Conservation (phyloP, 35 echinoderm and acorn worm genomes). For the Lytechinus variegatus region DNA sequence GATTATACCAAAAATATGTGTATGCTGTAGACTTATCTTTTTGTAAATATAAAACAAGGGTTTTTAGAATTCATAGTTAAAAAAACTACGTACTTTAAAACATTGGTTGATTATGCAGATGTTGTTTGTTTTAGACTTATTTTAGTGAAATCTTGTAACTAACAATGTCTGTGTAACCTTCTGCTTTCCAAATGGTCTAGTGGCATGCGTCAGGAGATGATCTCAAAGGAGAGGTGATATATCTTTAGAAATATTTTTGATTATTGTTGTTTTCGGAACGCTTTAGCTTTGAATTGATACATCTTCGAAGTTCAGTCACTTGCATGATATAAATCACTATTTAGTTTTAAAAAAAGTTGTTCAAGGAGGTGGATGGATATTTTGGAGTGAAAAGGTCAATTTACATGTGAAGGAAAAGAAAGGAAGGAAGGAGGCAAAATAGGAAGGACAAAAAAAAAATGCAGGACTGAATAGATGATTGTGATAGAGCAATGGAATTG, state of each 20-base stretch:
- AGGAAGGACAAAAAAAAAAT: neutral
- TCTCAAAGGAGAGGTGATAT: conserved; percentile 31
- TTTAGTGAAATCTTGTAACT: neutral
- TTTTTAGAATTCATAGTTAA: too few relatives aligned
- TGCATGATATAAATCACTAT: neutral
- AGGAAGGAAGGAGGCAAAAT: neutral
- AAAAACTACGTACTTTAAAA: too few relatives aligned
- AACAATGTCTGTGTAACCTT: neutral
- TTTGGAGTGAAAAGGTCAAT: neutral
- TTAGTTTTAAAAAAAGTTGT: neutral
- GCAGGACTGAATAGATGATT: neutral
- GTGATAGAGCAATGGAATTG: too few relatives aligned
- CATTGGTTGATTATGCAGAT: neutral
- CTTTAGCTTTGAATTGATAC: neutral
- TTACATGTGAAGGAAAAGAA: neutral
- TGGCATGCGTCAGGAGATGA: neutral
- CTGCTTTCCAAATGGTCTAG: conserved; percentile 6
- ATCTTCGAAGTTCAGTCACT: neutral
- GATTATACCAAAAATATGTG: too few relatives aligned
- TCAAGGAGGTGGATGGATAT: neutral
- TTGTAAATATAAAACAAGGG: too few relatives aligned
- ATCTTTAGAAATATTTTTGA: neutral
- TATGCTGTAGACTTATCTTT: too few relatives aligned
- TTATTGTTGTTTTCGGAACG: neutral
- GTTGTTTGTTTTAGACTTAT: neutral